Percentiles rank a stretch among this genome's conserved stretches.
phyloP scores from a whole-genome alignment of 1,140 invertebrate genomes.

The Oryctes rhinoceros region DNA sequence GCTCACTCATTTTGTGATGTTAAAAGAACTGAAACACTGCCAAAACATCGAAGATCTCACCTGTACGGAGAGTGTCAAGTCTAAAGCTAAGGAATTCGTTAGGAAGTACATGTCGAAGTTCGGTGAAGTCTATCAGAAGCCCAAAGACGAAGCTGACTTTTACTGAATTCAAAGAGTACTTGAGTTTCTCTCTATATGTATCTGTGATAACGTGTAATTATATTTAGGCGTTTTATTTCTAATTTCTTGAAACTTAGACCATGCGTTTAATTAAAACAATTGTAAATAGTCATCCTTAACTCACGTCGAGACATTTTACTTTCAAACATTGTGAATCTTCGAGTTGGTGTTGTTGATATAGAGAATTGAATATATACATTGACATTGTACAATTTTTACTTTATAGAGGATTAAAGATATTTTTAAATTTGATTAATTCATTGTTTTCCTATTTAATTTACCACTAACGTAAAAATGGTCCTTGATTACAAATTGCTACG shows the following conservation, averaged over 20 bases:
- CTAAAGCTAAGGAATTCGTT: constrained; percentile 94
- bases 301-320: background rate
- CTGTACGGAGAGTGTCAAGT: constrained; percentile 91
- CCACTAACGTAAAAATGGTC: too few relatives aligned
- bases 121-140: constrained; percentile 74
- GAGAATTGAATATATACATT: background rate
- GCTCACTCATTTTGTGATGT: constrained; percentile 96
- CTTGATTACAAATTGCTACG: too few relatives aligned
- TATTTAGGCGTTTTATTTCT: constrained; percentile 6
- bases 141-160: constrained; percentile 55
- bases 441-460: too few relatives aligned
- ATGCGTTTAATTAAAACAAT: too few relatives aligned
- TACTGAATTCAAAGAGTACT: constrained; percentile 26
- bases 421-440: background rate
- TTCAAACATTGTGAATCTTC: background rate
- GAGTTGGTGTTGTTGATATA: background rate
- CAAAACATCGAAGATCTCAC: constrained; percentile 85
- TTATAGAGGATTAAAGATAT: constrained; percentile 11
- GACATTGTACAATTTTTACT: constrained; percentile 7
- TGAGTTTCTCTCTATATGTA: background rate
- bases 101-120: constrained; percentile 96
- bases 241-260: too few relatives aligned
- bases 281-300: too few relatives aligned
- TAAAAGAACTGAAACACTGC: constrained; percentile 95
- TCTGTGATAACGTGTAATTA: constrained; percentile 20